These are phyloP conservation scores for Antennarius striatus DNA, from an alignment of 2,113 vertebrate species.

Conservation along the genomic window DNA sequence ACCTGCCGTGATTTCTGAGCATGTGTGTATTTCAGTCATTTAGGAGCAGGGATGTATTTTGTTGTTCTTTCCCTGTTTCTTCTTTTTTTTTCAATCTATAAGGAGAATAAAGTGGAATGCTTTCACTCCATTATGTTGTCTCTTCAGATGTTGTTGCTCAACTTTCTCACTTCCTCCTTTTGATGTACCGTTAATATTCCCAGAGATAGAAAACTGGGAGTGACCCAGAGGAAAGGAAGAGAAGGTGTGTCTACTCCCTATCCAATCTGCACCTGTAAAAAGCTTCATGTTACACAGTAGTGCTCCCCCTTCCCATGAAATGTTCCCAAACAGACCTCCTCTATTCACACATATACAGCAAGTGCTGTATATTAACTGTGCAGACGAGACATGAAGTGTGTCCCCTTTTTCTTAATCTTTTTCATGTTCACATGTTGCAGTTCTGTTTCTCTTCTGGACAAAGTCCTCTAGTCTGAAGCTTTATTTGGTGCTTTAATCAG, in stretches of 20 bases:
- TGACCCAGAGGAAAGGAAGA: neutral
- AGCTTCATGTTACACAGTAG: constrained; percentile 28
- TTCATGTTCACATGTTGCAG: constrained; percentile 19
- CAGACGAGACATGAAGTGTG: constrained; percentile 23
- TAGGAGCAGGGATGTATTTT: too few relatives aligned
- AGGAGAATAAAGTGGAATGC: too few relatives aligned
- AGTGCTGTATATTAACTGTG: neutral
- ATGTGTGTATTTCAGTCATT: too few relatives aligned
- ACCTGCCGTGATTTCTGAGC: too few relatives aligned
- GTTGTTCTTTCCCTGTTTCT: too few relatives aligned
- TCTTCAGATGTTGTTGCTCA: neutral
- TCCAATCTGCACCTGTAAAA: constrained; percentile 9
- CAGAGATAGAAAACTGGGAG: constrained; percentile 4
- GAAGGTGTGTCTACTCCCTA: neutral
- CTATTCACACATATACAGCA: neutral
- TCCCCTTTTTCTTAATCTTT: constrained; percentile 34
- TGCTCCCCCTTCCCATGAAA: neutral
- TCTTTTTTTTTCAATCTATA: too few relatives aligned
- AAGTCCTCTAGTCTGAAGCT: constrained; percentile 1
- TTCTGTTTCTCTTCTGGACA: constrained; percentile 13
- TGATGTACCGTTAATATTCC: constrained; percentile 27
- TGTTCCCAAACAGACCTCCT: neutral
- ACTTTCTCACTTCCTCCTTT: constrained; percentile 22
- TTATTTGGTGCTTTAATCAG: neutral
- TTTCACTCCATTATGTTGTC: too few relatives aligned